Conservation (phyloP, 2,797 vertebrate species). For the Arctocebus calabarensis region DNA sequence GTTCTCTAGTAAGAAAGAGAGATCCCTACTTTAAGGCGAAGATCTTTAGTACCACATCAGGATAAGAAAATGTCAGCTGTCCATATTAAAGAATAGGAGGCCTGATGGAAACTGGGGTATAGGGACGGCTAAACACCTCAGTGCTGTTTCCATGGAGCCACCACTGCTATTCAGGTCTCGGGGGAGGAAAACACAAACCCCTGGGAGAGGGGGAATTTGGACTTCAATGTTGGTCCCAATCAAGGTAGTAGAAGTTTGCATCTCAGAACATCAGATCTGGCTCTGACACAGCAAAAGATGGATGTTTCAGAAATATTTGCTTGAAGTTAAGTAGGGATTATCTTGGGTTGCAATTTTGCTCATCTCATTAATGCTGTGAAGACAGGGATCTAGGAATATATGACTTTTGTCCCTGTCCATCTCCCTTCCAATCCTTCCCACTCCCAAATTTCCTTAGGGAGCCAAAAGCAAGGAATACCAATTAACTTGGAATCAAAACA, state of each 20-base stretch:
- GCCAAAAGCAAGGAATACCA: background rate
- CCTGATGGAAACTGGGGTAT: background rate
- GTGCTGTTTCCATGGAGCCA: background rate
- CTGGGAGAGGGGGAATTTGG: background rate
- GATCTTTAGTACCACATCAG: no score
- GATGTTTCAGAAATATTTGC: background rate
- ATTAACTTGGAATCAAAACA: background rate
- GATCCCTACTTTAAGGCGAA: background rate
- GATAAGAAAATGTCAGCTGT: background rate
- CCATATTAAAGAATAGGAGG: background rate
- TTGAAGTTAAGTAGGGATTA: background rate
- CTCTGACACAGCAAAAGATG: background rate
- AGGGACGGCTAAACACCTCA: background rate
- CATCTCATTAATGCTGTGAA: background rate
- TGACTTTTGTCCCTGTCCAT: background rate
- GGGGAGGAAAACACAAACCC: background rate
- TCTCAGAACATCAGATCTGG: background rate
- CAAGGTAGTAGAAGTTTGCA: background rate
- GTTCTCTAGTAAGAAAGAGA: background rate
- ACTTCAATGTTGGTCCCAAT: background rate
- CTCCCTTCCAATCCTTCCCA: background rate
- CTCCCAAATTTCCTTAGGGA: background rate
- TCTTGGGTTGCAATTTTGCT: background rate
- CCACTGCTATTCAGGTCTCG: background rate
- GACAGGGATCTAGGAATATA: background rate